Conservation (phyloP, 2,797 vertebrate genomes). For the Petrocephalus schoutedeni region DNA sequence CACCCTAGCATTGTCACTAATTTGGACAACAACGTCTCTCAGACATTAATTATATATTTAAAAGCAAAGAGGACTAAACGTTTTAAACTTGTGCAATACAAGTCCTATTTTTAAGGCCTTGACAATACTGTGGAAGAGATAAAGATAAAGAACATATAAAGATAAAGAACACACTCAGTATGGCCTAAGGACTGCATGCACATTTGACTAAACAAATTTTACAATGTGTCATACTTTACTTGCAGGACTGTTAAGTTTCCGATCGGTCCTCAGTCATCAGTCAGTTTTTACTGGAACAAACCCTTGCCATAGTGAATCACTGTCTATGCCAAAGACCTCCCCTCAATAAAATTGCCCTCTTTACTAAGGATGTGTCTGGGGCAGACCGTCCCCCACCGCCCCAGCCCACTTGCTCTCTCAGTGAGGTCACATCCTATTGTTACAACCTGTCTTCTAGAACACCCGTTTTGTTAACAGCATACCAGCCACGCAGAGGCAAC, state of each 20-base stretch:
- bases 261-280: not conserved
- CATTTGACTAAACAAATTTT: not conserved
- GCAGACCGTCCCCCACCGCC: not conserved
- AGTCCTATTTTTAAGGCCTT: not conserved
- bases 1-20: not conserved
- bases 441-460: not conserved
- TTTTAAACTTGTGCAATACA: not conserved
- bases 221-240: not conserved
- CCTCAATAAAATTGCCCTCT: not conserved
- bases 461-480: not conserved
- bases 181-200: not conserved
- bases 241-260: not conserved
- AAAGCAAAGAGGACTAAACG: not conserved
- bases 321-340: not conserved
- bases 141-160: no score
- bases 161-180: not conserved
- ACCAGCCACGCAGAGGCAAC: not conserved
- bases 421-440: not conserved
- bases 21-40: not conserved
- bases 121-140: not conserved
- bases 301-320: not conserved
- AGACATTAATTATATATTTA: not conserved
- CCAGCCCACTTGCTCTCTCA: not conserved
- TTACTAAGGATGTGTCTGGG: conserved; percentile 3
- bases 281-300: not conserved